Conservation (phyloP, 2,113 vertebrate genomes). For the Paradoxurus hermaphroditus region DNA sequence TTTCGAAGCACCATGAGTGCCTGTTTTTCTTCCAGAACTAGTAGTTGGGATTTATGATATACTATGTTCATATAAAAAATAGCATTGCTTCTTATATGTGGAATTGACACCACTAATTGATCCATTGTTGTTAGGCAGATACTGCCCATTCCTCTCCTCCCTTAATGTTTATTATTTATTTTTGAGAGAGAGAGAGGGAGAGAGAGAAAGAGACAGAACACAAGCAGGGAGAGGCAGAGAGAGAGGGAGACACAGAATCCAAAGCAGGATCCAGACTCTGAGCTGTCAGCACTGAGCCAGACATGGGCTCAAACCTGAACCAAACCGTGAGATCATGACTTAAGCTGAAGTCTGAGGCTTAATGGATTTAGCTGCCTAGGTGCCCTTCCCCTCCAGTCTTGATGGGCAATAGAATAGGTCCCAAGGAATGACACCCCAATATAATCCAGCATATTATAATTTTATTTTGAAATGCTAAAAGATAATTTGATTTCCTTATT, state of each 20-base stretch:
- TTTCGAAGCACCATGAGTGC: not conserved
- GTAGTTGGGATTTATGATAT: not conserved
- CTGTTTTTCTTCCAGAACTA: not conserved
- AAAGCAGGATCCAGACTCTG: too few relatives aligned
- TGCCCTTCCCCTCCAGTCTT: not conserved
- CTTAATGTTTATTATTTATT: too few relatives aligned
- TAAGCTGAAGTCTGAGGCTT: too few relatives aligned
- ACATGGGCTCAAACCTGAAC: too few relatives aligned
- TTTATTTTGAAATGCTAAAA: constrained; percentile 43
- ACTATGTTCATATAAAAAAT: not conserved
- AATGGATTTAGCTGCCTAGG: too few relatives aligned
- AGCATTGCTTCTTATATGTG: not conserved
- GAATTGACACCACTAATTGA: not conserved
- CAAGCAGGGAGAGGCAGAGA: too few relatives aligned
- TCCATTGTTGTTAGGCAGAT: not conserved
- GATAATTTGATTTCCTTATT: not conserved
- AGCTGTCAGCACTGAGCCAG: too few relatives aligned
- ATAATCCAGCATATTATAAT: not conserved
- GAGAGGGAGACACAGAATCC: too few relatives aligned
- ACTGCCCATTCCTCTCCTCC: not conserved
- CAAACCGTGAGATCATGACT: too few relatives aligned
- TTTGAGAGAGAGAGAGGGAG: too few relatives aligned
- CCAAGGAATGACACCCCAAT: not conserved
- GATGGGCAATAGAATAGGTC: not conserved
- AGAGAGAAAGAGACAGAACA: too few relatives aligned